Evolutionary conservation across 1,140 invertebrate species (phyloP), one percentile per base, ranked within the genome.

Genomic region (Dryas iulia): DNA sequence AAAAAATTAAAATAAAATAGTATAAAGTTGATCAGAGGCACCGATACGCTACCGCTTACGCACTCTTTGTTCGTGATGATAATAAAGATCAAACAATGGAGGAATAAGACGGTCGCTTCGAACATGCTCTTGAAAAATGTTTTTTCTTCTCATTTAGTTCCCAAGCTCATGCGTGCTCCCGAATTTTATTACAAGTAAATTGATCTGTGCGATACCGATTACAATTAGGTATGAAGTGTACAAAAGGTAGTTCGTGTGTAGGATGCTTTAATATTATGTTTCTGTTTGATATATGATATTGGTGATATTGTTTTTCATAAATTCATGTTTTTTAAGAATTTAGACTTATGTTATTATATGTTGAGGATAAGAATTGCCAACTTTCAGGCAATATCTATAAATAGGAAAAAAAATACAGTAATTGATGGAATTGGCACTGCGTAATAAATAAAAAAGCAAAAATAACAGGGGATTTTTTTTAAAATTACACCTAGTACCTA

Each of bases 11-110:
- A 78, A 83, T 82, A 86, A 79, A 73, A 63, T 78, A 80, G 79
- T 87, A 87, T 82, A 85, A 88, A 79, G 79, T 85, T 85, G 88
- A 90, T 90, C 88, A 90, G 67, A 87, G 65, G 81, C 77, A 77
- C 85, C 84, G 88, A 90, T 90, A 90, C 72, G 88, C 88, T 90
- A 90, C 88, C 88, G 88, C 84, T 89, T 90, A 89, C 87, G 82
- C 83, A 71, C 65, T 76, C 81, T 87, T 90, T 89, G 87, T 88
- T 79, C 79, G 68, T 56, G 65, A 78, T 80, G 78, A 86, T 84
- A 84, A 87, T 84, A 90, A 88, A 89, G 83, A 79, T 80, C 86
- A 88, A 82, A 90, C 88, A 90, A 90, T 84, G 76, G 63, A 73
- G 74, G 74, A 81, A 82, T 67, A 84, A 81, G 79, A 80, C 73